These are phyloP conservation scores for Mallotus villosus DNA, from an alignment of 2,797 vertebrate species.

Conservation along the genomic window DNA sequence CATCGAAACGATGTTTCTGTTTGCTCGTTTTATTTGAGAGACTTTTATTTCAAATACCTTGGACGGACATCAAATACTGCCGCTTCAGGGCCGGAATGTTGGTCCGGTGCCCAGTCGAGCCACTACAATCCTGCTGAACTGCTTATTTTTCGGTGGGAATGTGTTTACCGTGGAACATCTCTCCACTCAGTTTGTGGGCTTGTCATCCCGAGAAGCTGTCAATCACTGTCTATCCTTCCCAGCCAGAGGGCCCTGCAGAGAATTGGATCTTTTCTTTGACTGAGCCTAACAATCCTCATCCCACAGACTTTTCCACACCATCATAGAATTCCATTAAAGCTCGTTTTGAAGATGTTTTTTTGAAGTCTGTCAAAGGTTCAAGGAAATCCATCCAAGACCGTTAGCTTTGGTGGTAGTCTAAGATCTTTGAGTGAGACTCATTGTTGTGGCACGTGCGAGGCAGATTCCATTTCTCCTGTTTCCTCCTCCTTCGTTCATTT, in stretches of 20 bases:
- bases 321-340: conserved; percentile 51
- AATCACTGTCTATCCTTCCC: conserved; percentile 53
- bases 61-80: conserved; percentile 33
- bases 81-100: conserved; percentile 18
- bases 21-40: background rate
- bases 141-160: conserved; percentile 25
- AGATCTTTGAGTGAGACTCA: conserved; percentile 35
- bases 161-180: conserved; percentile 46
- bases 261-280: conserved; percentile 47
- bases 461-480: too few species aligned
- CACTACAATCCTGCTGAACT: conserved; percentile 42
- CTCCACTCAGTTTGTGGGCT: conserved; percentile 41
- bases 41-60: conserved; percentile 17
- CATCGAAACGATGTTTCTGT: background rate
- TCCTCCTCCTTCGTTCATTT: too few species aligned
- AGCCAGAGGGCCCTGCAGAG: conserved; percentile 41
- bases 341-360: conserved; percentile 37
- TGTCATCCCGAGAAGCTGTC: conserved; percentile 62
- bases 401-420: conserved; percentile 49
- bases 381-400: conserved; percentile 45
- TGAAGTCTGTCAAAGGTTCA: conserved; percentile 49
- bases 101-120: conserved; percentile 35
- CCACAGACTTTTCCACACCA: conserved; percentile 39
- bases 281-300: conserved; percentile 39
- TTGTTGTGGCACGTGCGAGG: too few species aligned